A percentile compares a stretch with the other conserved stretches of the same genome.
Evolutionary conservation across 2,113 vertebrate species (phyloP).

Genomic region (Sturnus vulgaris): DNA sequence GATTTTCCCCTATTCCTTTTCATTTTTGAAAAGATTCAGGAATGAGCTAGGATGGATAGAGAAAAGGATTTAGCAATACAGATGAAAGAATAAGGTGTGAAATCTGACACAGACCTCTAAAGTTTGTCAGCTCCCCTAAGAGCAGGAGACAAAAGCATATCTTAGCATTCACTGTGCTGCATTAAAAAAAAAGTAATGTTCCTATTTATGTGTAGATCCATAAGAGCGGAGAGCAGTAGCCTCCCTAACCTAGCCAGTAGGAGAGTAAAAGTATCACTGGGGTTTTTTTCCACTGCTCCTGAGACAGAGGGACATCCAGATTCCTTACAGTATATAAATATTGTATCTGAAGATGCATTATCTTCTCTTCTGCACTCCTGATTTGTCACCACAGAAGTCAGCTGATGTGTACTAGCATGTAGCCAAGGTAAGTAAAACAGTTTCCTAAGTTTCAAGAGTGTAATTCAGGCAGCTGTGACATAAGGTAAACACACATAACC

Average conservation of each 20-base stretch:
- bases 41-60: neutral
- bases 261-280: neutral
- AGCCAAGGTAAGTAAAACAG: neutral
- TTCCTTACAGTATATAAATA: neutral
- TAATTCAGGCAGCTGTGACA: neutral
- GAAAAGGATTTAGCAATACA: neutral
- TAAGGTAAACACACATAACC: neutral
- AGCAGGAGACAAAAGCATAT: neutral
- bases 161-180: neutral
- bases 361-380: neutral
- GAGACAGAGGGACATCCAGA: neutral
- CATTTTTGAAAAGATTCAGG: neutral
- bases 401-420: fast-evolving
- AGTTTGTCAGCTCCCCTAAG: neutral
- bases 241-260: neutral
- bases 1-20: neutral
- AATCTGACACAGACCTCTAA: neutral
- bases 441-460: neutral
- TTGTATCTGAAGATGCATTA: neutral
- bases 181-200: neutral
- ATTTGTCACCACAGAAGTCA: neutral
- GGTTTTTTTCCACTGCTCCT: neutral
- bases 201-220: neutral
- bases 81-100: neutral
- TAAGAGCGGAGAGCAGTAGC: neutral